phyloP scores from a whole-genome alignment of 2,888 invertebrate genomes.

The Drosophila formosana region DNA sequence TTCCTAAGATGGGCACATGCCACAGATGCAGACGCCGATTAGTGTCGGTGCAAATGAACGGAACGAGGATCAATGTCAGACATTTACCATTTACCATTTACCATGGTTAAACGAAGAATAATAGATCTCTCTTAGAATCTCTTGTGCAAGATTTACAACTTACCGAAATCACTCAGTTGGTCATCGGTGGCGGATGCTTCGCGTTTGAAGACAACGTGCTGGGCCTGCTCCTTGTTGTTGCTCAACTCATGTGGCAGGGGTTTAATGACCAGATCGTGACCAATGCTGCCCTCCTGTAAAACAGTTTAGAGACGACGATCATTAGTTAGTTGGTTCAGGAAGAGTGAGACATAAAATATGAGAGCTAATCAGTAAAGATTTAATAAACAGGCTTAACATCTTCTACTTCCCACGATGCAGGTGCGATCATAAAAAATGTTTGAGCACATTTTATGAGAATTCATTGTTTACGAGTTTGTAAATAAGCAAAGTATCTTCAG shows the following conservation, averaged over 20 bases:
- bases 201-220: conserved; percentile 92
- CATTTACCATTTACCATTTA: conserved; percentile 1
- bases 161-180: conserved; percentile 93
- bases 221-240: conserved; percentile 85
- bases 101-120: conserved; percentile 23
- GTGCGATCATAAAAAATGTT: neutral
- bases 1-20: conserved; percentile 25
- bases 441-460: neutral
- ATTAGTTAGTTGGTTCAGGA: neutral
- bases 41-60: conserved; percentile 20
- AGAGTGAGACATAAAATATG: conserved; percentile 7
- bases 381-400: neutral
- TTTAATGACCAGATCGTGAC: conserved; percentile 94
- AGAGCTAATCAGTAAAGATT: conserved; percentile 10
- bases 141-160: conserved; percentile 77
- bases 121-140: conserved; percentile 9
- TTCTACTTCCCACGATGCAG: neutral
- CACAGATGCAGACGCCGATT: conserved; percentile 40
- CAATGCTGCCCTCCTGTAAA: conserved; percentile 95
- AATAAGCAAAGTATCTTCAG: neutral
- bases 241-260: conserved; percentile 92
- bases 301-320: conserved; percentile 4
- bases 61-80: conserved; percentile 40
- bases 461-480: neutral
- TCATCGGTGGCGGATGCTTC: conserved; percentile 85